phyloP scores from a whole-genome alignment of 2,113 vertebrate species.

The Sapajus apella region DNA sequence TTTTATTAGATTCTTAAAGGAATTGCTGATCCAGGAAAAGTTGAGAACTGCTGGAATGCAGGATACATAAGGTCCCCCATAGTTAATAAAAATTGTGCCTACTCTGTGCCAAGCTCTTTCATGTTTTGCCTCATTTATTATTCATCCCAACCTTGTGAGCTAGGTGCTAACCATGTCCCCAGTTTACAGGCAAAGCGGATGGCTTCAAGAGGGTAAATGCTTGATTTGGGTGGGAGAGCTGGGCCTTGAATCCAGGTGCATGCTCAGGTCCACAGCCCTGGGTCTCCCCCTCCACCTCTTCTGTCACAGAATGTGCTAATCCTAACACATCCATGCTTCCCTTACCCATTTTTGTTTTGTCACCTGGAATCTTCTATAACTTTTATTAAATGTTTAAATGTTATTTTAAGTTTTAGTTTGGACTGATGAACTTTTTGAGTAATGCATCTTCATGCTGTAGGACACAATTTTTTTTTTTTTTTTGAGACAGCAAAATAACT shows the following conservation, averaged over 20 bases:
- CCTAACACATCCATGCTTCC: not conserved
- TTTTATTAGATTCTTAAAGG: not conserved
- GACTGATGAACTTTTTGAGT: not conserved
- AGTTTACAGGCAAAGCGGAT: not conserved
- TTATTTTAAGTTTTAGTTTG: constrained; percentile 6
- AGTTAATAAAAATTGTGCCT: not conserved
- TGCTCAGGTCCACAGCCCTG: not conserved
- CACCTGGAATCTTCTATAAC: not conserved
- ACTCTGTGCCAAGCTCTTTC: not conserved
- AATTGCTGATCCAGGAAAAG: not conserved
- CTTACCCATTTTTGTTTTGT: not conserved
- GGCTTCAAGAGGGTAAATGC: not conserved
- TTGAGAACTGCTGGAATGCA: not conserved
- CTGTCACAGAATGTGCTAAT: not conserved
- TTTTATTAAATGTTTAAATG: not conserved
- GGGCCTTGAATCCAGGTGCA: not conserved
- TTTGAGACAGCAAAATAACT: too few species aligned
- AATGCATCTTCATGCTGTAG: not conserved
- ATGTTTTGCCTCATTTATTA: not conserved
- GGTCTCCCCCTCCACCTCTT: not conserved
- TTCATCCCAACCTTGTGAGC: not conserved
- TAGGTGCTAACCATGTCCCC: not conserved
- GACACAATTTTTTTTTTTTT: not conserved
- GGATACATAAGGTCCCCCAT: not conserved
- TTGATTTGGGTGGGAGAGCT: too few species aligned